A percentile compares a stretch with the other conserved stretches of the same genome.
phyloP scores from a whole-genome alignment of 2,797 vertebrate genomes.

The Chelidonichthys spinosus region DNA sequence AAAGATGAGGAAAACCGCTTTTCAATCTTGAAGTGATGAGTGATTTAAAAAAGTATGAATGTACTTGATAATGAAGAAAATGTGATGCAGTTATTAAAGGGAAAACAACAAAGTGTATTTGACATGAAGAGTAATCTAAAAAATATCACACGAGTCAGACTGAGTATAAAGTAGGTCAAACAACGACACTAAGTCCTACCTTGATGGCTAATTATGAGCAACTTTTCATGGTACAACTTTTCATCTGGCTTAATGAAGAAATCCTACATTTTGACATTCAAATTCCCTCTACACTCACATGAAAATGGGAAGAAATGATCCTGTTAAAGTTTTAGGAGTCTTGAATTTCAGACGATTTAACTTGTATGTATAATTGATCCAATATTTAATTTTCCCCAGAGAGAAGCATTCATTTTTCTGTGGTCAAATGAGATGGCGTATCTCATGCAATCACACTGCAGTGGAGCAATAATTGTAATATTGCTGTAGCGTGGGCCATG shows the following conservation, averaged over 20 bases:
- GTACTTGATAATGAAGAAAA: neutral
- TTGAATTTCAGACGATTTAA: conserved; percentile 52
- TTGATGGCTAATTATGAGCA: conserved; percentile 51
- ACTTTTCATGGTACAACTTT: conserved; percentile 33
- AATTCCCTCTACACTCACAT: conserved; percentile 34
- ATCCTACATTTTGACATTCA: conserved; percentile 53
- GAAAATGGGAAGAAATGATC: conserved; percentile 43
- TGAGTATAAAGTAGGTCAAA: conserved; percentile 21
- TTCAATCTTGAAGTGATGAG: neutral
- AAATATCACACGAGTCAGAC: conserved; percentile 7
- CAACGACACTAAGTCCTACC: conserved; percentile 12
- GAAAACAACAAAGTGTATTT: conserved; percentile 1
- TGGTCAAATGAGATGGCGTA: conserved; percentile 43
- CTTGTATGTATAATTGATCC: conserved; percentile 60
- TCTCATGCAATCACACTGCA: conserved; percentile 30
- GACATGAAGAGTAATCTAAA: neutral
- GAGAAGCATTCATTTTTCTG: conserved; percentile 34
- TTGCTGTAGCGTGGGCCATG: conserved; percentile 13
- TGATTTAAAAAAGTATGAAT: neutral
- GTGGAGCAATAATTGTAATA: conserved; percentile 25
- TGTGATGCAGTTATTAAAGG: neutral
- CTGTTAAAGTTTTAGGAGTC: conserved; percentile 52
- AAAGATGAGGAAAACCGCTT: neutral
- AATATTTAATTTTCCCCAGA: conserved; percentile 54
- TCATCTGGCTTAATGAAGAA: conserved; percentile 48